These are phyloP conservation scores for Pempheris klunzingeri DNA, from an alignment of 2,797 vertebrate species.

Conservation along the genomic window DNA sequence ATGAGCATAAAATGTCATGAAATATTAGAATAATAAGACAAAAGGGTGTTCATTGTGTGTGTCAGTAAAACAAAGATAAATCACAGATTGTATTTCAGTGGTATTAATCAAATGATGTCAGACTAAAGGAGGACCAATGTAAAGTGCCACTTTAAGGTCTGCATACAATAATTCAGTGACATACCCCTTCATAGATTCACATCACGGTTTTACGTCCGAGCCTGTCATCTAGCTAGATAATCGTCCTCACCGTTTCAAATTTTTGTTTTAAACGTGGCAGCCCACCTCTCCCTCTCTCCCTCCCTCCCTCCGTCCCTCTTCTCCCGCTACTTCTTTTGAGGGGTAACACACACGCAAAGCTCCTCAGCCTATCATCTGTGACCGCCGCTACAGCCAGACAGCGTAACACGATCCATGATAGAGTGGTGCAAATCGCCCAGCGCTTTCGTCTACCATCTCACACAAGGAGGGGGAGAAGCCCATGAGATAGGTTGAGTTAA, in stretches of 20 bases:
- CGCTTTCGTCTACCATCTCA: constrained; percentile 84
- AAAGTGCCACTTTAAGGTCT: constrained; percentile 52
- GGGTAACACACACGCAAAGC: constrained; percentile 84
- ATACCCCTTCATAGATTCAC: constrained; percentile 32
- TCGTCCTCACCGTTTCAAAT: constrained; percentile 63
- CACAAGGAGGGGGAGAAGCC: constrained; percentile 76
- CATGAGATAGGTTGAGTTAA: constrained; percentile 81
- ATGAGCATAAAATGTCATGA: constrained; percentile 22
- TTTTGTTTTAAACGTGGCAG: constrained; percentile 61
- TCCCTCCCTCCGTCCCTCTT: constrained; percentile 61
- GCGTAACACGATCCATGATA: constrained; percentile 90
- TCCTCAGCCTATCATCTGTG: constrained; percentile 91
- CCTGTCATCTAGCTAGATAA: constrained; percentile 50
- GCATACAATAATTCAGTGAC: constrained; percentile 2
- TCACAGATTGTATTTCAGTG: not conserved
- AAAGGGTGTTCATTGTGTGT: constrained; percentile 9
- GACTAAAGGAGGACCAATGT: constrained; percentile 22
- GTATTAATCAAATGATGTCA: constrained; percentile 41
- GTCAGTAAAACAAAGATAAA: constrained; percentile 46
- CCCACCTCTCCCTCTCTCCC: constrained; percentile 69
- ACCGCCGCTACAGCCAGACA: constrained; percentile 87
- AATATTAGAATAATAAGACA: constrained; percentile 29
- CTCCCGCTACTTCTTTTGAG: constrained; percentile 70
- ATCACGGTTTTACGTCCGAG: constrained; percentile 47
- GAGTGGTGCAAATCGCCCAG: constrained; percentile 86